phyloP scores from a whole-genome alignment of 2,113 vertebrate genomes.

The Heterotilapia buettikoferi region DNA sequence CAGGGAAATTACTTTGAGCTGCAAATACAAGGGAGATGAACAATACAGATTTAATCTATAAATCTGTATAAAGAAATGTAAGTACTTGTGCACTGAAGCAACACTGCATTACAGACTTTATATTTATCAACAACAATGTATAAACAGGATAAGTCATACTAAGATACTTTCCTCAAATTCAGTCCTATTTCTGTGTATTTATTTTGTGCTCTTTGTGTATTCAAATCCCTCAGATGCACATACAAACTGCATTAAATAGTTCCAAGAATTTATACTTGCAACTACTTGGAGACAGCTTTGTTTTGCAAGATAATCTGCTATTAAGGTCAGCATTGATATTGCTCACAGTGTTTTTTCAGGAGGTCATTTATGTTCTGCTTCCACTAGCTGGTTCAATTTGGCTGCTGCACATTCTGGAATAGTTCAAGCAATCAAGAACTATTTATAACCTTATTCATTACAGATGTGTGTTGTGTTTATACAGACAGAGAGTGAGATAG shows the following conservation, averaged over 20 bases:
- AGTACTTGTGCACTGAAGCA: not conserved
- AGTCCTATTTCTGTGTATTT: not conserved
- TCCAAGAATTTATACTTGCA: not conserved
- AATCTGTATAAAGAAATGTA: not conserved
- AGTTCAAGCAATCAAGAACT: conserved; percentile 17
- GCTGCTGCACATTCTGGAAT: not conserved
- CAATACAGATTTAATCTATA: not conserved
- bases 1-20: not conserved
- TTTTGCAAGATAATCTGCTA: not conserved
- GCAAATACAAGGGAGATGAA: not conserved
- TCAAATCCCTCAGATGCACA: not conserved
- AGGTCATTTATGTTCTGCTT: not conserved
- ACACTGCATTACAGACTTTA: not conserved
- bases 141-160: not conserved
- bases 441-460: conserved; percentile 50
- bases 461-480: conserved; percentile 52
- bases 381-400: not conserved
- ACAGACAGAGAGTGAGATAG: conserved; percentile 46
- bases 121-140: not conserved
- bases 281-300: not conserved
- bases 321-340: not conserved
- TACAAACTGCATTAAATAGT: not conserved
- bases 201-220: not conserved
- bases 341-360: not conserved
- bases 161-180: not conserved